A percentile compares a stretch with the other conserved stretches of the same genome.
phyloP scores from a whole-genome alignment of 2,888 invertebrate species.

The Plemyria rubiginata region DNA sequence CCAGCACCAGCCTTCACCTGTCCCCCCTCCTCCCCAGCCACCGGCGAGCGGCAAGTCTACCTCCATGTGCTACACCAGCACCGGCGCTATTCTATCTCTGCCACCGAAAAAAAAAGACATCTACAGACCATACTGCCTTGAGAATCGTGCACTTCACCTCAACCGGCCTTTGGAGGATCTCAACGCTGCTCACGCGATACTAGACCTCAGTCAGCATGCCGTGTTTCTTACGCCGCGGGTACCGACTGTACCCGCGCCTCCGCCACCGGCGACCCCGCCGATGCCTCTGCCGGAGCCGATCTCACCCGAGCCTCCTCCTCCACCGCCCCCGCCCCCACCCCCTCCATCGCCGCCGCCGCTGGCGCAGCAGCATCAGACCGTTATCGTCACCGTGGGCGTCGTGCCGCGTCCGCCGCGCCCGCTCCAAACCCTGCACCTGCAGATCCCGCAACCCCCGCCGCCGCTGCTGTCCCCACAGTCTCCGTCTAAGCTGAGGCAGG shows the following conservation, averaged over 20 bases:
- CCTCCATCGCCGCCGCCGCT: conserved; percentile 59
- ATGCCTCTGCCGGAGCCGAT: conserved; percentile 64
- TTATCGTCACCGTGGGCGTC: conserved; percentile 42
- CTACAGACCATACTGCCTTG: conserved; percentile 94
- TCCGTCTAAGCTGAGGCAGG: background rate
- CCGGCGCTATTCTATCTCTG: conserved; percentile 91
- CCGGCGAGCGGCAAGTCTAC: conserved; percentile 88
- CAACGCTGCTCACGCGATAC: conserved; percentile 94
- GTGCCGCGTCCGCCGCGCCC: background rate
- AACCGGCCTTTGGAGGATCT: conserved; percentile 91
- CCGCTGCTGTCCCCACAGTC: conserved; percentile 25
- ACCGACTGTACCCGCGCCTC: conserved; percentile 57
- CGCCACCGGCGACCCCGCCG: conserved; percentile 64
- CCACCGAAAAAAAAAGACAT: conserved; percentile 97
- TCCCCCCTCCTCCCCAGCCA: conserved; percentile 77
- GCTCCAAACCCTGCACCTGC: conserved; percentile 2
- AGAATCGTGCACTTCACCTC: conserved; percentile 86
- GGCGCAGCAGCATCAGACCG: conserved; percentile 41
- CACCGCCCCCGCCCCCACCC: conserved; percentile 54
- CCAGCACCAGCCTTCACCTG: conserved; percentile 79
- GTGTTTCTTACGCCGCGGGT: conserved; percentile 87
- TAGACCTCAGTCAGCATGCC: conserved; percentile 94
- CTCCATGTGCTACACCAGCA: conserved; percentile 94
- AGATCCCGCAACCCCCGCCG: conserved; percentile 4
- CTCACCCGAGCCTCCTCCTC: conserved; percentile 63